phyloP scores from a whole-genome alignment of 2,888 invertebrate species.

The Aquatica leii region DNA sequence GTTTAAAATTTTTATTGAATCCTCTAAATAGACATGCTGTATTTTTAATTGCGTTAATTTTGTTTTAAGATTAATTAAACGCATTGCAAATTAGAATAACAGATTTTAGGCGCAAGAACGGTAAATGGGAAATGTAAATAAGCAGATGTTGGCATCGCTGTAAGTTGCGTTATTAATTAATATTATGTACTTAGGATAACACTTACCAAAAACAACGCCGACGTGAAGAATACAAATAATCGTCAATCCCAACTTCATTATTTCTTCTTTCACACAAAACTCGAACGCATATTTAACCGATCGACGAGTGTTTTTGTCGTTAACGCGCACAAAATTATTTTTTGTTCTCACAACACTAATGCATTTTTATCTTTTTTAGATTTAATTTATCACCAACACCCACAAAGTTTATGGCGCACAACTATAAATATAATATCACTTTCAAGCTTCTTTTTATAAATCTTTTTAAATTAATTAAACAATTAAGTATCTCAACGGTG shows the following conservation, averaged over 20 bases:
- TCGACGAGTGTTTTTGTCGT: no score
- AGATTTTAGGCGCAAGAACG: neutral
- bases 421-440: neutral
- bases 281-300: neutral
- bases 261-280: slow-evolving; percentile 17
- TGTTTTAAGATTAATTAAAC: no score
- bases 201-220: slow-evolving; percentile 26
- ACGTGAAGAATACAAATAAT: slow-evolving; percentile 22
- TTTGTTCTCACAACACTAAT: no score
- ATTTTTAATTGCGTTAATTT: no score
- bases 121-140: slow-evolving; percentile 4
- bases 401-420: neutral
- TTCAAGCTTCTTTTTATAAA: no score
- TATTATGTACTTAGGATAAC: slow-evolving; percentile 13
- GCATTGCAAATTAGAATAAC: slow-evolving; percentile 10
- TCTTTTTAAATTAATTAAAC: no score
- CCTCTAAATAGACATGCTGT: no score
- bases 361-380: neutral
- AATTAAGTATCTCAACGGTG: no score
- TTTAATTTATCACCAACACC: no score
- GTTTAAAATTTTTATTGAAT: no score
- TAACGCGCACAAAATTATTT: no score
- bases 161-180: slow-evolving; percentile 9
- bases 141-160: neutral
- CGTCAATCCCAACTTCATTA: slow-evolving; percentile 23